These are phyloP conservation scores for Tragopan temminckii DNA, from an alignment of 2,797 vertebrate genomes.

Conservation along the genomic window DNA sequence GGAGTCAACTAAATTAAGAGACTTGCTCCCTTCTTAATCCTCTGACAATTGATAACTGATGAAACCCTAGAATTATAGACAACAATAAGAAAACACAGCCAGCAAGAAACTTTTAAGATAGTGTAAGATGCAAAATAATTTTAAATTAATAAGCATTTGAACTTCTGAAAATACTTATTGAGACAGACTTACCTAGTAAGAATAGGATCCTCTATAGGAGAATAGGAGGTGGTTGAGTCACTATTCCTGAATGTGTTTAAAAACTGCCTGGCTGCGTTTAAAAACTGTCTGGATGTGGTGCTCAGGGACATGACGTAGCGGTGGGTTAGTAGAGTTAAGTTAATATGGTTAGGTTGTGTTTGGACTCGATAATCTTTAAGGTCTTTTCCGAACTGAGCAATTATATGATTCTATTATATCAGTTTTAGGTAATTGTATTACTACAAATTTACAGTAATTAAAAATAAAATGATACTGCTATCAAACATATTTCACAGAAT, in stretches of 20 bases:
- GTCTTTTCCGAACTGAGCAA: no score
- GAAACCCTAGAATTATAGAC: not conserved
- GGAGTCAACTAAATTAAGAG: not conserved
- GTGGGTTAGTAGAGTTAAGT: no score
- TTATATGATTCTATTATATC: no score
- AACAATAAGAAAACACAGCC: not conserved
- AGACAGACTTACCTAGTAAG: not conserved
- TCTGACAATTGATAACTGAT: not conserved
- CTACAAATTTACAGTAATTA: not conserved
- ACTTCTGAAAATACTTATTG: not conserved
- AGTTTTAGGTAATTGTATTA: not conserved
- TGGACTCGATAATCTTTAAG: no score
- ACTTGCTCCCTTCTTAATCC: not conserved
- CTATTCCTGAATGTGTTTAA: no score
- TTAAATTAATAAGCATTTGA: not conserved
- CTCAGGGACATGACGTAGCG: no score
- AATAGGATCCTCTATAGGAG: not conserved
- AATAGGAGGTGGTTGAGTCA: no score
- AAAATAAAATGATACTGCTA: not conserved
- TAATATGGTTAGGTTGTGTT: no score
- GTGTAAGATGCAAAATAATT: not conserved
- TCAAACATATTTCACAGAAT: not conserved
- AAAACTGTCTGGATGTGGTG: no score
- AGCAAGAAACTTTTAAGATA: not conserved
- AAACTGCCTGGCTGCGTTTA: no score